Evolutionary conservation across 1,140 invertebrate species (phyloP).

Genomic region (Apis mellifera): Amel_HAv3.1 CM009931.2:7128501-7129000

Average conservation of each 20-base stretch:
- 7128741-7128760: too few species aligned
- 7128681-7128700: too few species aligned
- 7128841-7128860: neutral
- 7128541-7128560: constrained; percentile 57
- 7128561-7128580: constrained; percentile 32
- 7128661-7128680: too few species aligned
- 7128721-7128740: too few species aligned
- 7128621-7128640: constrained; percentile 38
- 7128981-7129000: neutral
- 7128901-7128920: neutral
- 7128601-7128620: constrained; percentile 21
- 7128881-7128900: neutral
- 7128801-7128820: too few species aligned
- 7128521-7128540: constrained; percentile 43
- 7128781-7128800: too few species aligned
- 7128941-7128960: neutral
- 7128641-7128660: neutral
- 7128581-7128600: constrained; percentile 38
- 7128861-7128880: neutral
- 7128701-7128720: too few species aligned
- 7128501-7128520: constrained; percentile 30
- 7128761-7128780: too few species aligned
- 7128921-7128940: neutral
- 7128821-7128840: neutral
- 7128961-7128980: constrained; percentile 8